Conservation (phyloP, 2,888 invertebrate genomes). For the Xanthia togata region DNA sequence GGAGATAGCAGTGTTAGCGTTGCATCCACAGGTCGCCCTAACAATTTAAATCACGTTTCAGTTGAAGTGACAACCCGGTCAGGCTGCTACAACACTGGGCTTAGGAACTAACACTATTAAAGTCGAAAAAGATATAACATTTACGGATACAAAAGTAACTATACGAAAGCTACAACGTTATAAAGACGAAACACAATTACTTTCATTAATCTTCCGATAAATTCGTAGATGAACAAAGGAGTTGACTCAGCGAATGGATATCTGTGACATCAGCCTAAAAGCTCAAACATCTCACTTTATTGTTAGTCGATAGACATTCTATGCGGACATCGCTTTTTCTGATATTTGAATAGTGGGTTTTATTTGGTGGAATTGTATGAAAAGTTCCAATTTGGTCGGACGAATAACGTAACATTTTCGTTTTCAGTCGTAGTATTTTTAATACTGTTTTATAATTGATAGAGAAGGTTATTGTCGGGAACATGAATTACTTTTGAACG, state of each 20-base stretch:
- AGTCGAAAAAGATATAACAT: background rate
- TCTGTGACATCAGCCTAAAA: conserved; percentile 65
- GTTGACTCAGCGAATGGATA: conserved; percentile 60
- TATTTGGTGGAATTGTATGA: conserved; percentile 33
- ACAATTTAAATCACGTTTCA: conserved; percentile 37
- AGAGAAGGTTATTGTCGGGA: conserved; percentile 13
- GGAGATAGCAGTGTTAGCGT: conserved; percentile 2
- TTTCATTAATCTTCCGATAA: conserved; percentile 62
- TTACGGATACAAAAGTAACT: conserved; percentile 12
- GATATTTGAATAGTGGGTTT: conserved; percentile 56
- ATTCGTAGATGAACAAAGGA: conserved; percentile 64
- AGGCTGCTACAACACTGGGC: background rate
- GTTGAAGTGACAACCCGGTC: conserved; percentile 8
- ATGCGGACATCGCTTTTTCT: conserved; percentile 44
- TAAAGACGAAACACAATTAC: conserved; percentile 52
- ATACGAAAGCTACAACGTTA: conserved; percentile 39
- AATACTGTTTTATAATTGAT: conserved; percentile 13
- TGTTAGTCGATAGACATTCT: conserved; percentile 59
- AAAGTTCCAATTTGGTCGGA: conserved; percentile 37
- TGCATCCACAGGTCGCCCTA: conserved; percentile 42
- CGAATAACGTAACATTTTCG: conserved; percentile 26
- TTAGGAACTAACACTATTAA: background rate
- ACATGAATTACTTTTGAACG: conserved; percentile 15
- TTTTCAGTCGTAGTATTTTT: conserved; percentile 16
- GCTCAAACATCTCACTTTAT: conserved; percentile 60